Conservation (phyloP, 2,113 vertebrate species). For the pig (Sus scrofa) region DNA sequence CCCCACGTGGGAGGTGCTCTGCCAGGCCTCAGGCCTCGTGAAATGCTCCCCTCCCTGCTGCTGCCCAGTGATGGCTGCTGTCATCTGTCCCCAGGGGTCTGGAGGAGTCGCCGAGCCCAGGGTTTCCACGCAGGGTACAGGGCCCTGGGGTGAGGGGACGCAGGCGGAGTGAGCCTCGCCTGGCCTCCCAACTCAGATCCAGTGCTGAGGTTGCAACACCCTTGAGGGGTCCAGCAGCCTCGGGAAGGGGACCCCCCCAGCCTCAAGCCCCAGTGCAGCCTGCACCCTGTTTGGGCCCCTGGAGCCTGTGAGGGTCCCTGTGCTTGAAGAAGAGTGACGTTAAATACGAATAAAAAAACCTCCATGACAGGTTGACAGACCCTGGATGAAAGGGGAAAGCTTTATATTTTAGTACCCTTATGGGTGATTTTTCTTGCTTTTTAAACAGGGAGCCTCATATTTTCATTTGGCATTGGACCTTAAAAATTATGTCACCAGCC, state of each 20-base stretch:
- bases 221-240: too few species aligned
- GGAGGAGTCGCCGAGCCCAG: rapidly evolving
- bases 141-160: background rate
- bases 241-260: background rate
- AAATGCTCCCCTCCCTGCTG: too few species aligned
- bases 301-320: background rate
- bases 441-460: background rate
- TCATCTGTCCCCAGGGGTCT: rapidly evolving
- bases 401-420: background rate
- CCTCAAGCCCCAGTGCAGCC: background rate
- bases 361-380: background rate
- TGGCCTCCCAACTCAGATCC: background rate
- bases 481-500: background rate
- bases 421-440: background rate
- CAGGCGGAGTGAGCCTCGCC: background rate
- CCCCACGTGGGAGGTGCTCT: too few species aligned
- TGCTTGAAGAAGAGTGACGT: background rate
- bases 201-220: too few species aligned
- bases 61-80: background rate
- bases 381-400: background rate
- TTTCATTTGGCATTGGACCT: background rate
- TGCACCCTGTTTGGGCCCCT: background rate
- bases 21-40: rapidly evolving
- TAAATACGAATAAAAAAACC: background rate
- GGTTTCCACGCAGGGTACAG: background rate